Evolutionary conservation across 2,888 invertebrate species (phyloP).

Genomic region (Trichopoda pennipes): DNA sequence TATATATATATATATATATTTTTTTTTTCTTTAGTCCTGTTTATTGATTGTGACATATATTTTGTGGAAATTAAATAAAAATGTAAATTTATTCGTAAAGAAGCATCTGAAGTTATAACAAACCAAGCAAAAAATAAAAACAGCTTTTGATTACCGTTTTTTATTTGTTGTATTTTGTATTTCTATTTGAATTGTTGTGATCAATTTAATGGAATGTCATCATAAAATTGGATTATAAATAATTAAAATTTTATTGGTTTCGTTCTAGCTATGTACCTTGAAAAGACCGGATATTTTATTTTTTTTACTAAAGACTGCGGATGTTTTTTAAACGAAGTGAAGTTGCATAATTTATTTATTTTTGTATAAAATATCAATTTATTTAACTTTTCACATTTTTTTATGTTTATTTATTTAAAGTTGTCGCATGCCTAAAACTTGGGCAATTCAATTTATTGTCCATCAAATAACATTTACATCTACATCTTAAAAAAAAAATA

Average conservation of each 20-base stretch:
- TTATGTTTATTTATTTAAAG: too few species aligned
- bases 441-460: too few species aligned
- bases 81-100: too few species aligned
- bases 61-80: slow-evolving; percentile 77
- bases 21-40: too few species aligned
- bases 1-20: too few species aligned
- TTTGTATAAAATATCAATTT: too few species aligned
- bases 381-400: too few species aligned
- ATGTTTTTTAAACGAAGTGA: slow-evolving; percentile 1
- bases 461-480: too few species aligned
- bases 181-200: slow-evolving; percentile 31
- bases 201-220: slow-evolving; percentile 8
- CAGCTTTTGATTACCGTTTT: background rate
- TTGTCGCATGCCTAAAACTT: too few species aligned
- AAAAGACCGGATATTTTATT: background rate
- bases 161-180: background rate
- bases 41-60: slow-evolving; percentile 55
- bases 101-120: slow-evolving; percentile 60
- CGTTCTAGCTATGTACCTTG: background rate
- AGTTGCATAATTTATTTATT: slow-evolving; percentile 18
- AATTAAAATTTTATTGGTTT: slow-evolving; percentile 6
- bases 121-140: background rate
- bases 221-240: slow-evolving; percentile 20
- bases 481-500: too few species aligned
- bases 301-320: background rate